These are phyloP conservation scores for Heteromormyrus szaboi DNA, from an alignment of 2,797 vertebrate genomes.

Conservation along the genomic window DNA sequence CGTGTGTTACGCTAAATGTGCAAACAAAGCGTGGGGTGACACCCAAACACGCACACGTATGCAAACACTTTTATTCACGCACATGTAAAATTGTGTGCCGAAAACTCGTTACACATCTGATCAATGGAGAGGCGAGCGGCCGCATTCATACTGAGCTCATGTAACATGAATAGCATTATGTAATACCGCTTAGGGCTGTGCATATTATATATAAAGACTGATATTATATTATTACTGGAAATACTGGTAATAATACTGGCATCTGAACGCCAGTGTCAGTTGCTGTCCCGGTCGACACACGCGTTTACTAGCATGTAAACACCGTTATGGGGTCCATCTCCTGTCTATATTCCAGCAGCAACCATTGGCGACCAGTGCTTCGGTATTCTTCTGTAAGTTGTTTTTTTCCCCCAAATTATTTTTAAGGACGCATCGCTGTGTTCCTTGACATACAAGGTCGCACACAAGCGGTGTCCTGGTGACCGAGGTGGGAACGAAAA, in stretches of 20 bases:
- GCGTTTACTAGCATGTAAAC: neutral
- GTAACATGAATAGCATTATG: conserved; percentile 2
- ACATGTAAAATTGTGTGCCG: neutral
- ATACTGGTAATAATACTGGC: neutral
- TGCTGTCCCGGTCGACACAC: neutral
- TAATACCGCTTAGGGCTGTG: conserved; percentile 1
- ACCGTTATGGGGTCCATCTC: neutral
- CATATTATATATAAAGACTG: neutral
- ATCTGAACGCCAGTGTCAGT: neutral
- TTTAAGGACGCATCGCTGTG: conserved; percentile 23
- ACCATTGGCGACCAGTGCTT: neutral
- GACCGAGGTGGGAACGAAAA: neutral
- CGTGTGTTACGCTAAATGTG: neutral
- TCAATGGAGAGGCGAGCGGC: neutral
- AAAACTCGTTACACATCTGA: neutral
- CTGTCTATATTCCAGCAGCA: neutral
- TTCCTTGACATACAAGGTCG: conserved; percentile 29
- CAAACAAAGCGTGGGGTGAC: neutral
- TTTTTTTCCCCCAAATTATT: neutral
- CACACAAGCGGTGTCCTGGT: neutral
- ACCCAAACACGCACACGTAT: neutral
- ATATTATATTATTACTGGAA: neutral
- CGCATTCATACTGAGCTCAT: neutral
- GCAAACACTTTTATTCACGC: neutral
- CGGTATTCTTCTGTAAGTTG: neutral